Base-by-base conservation (phyloP, 2,888 invertebrate genomes). In the Netelia virgata region DNA sequence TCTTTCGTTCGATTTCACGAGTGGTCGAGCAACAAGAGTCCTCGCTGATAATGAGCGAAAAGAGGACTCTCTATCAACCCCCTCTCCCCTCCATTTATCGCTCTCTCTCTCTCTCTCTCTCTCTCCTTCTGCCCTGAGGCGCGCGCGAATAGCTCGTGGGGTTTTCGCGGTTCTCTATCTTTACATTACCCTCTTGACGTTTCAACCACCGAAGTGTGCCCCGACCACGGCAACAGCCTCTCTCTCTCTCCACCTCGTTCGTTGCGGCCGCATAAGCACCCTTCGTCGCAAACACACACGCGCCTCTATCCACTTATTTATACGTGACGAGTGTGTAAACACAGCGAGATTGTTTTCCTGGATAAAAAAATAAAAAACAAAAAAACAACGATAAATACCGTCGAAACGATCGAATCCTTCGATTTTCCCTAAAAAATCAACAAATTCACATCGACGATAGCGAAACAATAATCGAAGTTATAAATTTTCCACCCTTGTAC, bases 171-270 rank as follows among this genome's bases (percentile, higher is more conserved):
- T 73, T 66, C 66, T 66, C 43, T 47, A 47, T 47, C 18, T 41
- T 6, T 66, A 23, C 23, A 23, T 66, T 16, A 53, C 59, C 68
- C 73, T 14, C 59, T 74, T 59, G 50, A 41, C 68, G 80, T 61
- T 68, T 57, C 66, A 23, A 74, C 66, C 66, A 61, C 72, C 55
- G 66, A 53, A 69, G 55, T n/a, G 28, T 63, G 23, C 23, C 23
- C 63, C 63, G 63, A 41, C 66, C 66, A 59, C 74, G 74, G 73
- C 80, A 80, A 80, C 74, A 80, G 79, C 50, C 66, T 53, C 59
- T n/a, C 23, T 23, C 66, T 53, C 59, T n/a, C 23, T 23, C 23
- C 23, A 23, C 23, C 23, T 23, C 1, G 23, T 47, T 80, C 66
- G 50, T 57, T 63, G 11, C 16, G 14, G 5, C 55, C 43, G 36